phyloP scores from a whole-genome alignment of 2,797 vertebrate species.

The Enteromius viviparus region DNA sequence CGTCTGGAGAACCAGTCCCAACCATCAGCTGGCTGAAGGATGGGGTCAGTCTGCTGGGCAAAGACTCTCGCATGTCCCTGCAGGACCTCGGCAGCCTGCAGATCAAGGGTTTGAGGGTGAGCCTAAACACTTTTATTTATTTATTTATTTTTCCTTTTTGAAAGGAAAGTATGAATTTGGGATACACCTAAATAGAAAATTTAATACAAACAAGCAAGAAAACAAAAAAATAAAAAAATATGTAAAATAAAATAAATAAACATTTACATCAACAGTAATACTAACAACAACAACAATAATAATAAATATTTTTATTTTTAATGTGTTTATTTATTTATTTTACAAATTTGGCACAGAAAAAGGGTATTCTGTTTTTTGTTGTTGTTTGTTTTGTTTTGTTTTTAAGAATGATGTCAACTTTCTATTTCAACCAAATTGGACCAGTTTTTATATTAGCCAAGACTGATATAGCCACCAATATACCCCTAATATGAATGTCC shows the following conservation, averaged over 20 bases:
- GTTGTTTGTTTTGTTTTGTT: not conserved
- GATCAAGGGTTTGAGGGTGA: constrained; percentile 91
- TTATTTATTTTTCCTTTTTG: not conserved
- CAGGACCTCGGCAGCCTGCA: constrained; percentile 93
- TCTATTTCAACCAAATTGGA: not conserved
- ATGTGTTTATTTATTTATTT: too few species aligned
- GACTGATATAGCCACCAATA: not conserved
- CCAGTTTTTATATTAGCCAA: not conserved
- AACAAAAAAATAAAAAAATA: not conserved
- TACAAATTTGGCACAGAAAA: not conserved
- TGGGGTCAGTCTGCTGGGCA: constrained; percentile 92
- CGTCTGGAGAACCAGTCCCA: constrained; percentile 95
- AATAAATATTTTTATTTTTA: too few species aligned
- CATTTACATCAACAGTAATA: too few species aligned
- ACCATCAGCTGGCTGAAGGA: constrained; percentile 98
- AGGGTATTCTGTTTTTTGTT: too few species aligned
- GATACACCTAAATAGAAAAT: not conserved
- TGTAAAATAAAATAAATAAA: not conserved
- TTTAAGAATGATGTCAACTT: not conserved
- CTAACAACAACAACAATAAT: too few species aligned
- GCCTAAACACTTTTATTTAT: constrained; percentile 30
- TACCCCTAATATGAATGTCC: not conserved
- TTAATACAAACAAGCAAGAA: too few species aligned
- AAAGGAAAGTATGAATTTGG: not conserved
- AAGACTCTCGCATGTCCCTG: constrained; percentile 92